These are phyloP conservation scores for Caenorhabditis sinica DNA, from an alignment of 2,888 invertebrate genomes.

Conservation along the genomic window DNA sequence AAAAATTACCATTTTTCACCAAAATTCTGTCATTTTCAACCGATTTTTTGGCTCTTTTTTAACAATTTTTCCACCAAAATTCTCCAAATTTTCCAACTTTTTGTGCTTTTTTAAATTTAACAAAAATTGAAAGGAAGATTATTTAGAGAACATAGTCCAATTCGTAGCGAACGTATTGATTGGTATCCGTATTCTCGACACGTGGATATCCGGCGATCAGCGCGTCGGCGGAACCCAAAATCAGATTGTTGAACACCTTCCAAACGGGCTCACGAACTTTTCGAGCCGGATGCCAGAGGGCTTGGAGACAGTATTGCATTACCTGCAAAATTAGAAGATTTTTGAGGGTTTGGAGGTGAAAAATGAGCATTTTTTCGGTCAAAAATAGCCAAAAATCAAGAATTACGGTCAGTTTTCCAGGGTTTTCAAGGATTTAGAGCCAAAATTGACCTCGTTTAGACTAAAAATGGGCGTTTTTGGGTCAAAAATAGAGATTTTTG, in stretches of 20 bases:
- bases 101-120: background rate
- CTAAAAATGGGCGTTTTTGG: background rate
- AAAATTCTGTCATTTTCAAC: too few species aligned
- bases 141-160: conserved; percentile 91
- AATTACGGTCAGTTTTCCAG: too few species aligned
- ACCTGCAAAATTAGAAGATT: conserved; percentile 47
- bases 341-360: background rate
- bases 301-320: conserved; percentile 94
- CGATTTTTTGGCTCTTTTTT: too few species aligned
- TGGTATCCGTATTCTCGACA: conserved; percentile 95
- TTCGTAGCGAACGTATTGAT: conserved; percentile 94
- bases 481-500: background rate
- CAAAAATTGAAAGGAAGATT: background rate
- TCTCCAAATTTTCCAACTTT: background rate
- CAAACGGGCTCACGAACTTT: conserved; percentile 99
- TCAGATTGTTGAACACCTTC: conserved; percentile 97
- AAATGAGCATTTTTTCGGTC: background rate
- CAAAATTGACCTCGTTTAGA: too few species aligned
- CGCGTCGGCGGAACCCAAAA: conserved; percentile 98
- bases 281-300: conserved; percentile 97
- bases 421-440: too few species aligned
- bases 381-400: background rate
- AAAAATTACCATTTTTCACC: too few species aligned
- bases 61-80: background rate
- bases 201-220: conserved; percentile 98